A percentile compares a stretch with the other conserved stretches of the same genome.
Evolutionary conservation across 2,888 invertebrate genomes (phyloP).

Genomic region (Oligia fasciuncula): DNA sequence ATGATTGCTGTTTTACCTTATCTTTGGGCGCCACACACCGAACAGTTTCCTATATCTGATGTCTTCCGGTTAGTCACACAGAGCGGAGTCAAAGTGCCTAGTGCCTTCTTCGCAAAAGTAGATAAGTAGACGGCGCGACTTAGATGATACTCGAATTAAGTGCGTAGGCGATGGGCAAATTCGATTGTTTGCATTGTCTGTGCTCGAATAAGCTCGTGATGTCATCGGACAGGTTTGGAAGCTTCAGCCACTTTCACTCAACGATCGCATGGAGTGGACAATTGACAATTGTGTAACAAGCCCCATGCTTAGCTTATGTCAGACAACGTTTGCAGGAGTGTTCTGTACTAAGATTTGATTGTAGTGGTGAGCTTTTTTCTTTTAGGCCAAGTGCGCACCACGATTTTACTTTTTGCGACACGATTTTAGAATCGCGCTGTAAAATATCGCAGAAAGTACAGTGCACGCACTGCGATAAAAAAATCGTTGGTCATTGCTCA

Average conservation of each 20-base stretch:
- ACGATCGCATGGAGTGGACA: slow-evolving; percentile 60
- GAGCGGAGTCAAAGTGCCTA: slow-evolving; percentile 12
- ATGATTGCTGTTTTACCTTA: not conserved
- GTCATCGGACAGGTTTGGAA: slow-evolving; percentile 78
- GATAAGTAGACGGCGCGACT: not conserved
- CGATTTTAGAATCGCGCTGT: too few species aligned
- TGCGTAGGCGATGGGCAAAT: slow-evolving; percentile 44
- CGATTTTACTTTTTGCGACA: too few species aligned
- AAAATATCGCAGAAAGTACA: too few species aligned
- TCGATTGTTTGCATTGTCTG: slow-evolving; percentile 60
- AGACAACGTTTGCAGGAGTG: slow-evolving; percentile 19
- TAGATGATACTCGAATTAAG: slow-evolving; percentile 21
- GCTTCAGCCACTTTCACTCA: slow-evolving; percentile 72
- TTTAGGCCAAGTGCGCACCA: not conserved
- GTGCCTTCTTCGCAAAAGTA: not conserved
- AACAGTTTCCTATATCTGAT: slow-evolving; percentile 5
- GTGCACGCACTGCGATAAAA: too few species aligned
- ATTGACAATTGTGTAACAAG: slow-evolving; percentile 72
- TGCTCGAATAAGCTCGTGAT: slow-evolving; percentile 68
- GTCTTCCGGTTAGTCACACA: slow-evolving; percentile 13
- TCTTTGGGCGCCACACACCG: not conserved
- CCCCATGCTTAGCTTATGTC: slow-evolving; percentile 54
- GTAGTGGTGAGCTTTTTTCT: not conserved
- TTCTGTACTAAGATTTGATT: slow-evolving; percentile 23
- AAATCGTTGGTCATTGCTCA: too few species aligned